Percentiles rank a stretch among this genome's conserved stretches.
phyloP scores from a whole-genome alignment of 2,113 vertebrate species.

The Dolichallabes microphthalmus region DNA sequence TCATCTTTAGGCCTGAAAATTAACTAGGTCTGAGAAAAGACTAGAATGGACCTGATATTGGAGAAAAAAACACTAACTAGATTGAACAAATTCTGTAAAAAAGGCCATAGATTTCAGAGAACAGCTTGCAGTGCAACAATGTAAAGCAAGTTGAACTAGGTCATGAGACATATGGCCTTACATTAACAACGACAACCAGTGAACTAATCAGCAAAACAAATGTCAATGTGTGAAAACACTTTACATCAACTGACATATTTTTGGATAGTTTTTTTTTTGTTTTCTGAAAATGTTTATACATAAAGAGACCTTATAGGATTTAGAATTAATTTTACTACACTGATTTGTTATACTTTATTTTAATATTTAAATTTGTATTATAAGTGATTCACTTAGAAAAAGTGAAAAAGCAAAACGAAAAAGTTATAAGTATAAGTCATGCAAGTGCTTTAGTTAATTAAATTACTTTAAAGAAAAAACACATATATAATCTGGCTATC shows the following conservation, averaged over 20 bases:
- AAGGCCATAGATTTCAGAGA: not conserved
- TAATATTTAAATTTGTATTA: not conserved
- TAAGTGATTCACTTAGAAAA: not conserved
- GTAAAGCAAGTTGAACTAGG: not conserved
- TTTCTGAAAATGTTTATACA: not conserved
- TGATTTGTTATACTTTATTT: too few species aligned
- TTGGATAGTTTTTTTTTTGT: not conserved
- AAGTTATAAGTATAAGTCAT: not conserved
- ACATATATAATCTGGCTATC: not conserved
- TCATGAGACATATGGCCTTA: not conserved
- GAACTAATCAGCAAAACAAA: conserved; percentile 3
- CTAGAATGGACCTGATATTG: not conserved
- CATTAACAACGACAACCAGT: not conserved
- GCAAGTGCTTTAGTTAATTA: not conserved
- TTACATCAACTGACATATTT: not conserved
- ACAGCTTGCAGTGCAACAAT: not conserved
- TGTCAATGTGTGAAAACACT: not conserved
- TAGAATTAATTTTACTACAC: not conserved
- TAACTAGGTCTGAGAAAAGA: not conserved
- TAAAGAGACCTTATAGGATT: not conserved
- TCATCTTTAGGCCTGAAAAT: not conserved
- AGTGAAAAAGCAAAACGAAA: not conserved
- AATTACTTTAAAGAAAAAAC: not conserved
- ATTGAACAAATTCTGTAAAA: not conserved
- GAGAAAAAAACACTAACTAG: not conserved